Base-by-base conservation (phyloP, 2,888 invertebrate species). In the Eugnorisma glareosa region DNA sequence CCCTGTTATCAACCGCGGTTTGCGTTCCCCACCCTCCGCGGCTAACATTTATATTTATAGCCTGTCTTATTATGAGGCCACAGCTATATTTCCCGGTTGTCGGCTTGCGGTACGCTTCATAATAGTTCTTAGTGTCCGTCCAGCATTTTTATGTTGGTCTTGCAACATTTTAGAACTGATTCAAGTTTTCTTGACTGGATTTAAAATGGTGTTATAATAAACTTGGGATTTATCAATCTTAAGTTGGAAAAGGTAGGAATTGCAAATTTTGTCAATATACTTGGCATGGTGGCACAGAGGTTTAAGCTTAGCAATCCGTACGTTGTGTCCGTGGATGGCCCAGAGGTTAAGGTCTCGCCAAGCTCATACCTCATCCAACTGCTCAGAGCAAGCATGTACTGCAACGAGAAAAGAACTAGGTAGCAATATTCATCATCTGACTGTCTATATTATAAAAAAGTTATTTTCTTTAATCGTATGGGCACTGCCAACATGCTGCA, bases 31-130 rank as follows among this genome's bases (percentile, higher is more conserved):
- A 45, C 51, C 82, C 80, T 80, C 75, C 71, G 82, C 73, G 87
- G 89, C 88, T 91, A 91, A 91, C 92, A 90, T 88, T 75, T 87
- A 91, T 93, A 93, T 93, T 94, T 94, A 94, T 93, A 85, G 89
- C 91, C 91, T 86, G 91, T 91, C 92, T 90, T 90, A 91, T 91
- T 92, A 92, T 91, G 88, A 89, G 87, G 84, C 91, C 79, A 85
- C 83, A 72, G 84, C 87, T 85, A 90, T 89, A 92, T 91, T 89
- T 91, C 86, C 77, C 69, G 83, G 85, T 79, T 82, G 82, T 85
- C 79, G 81, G 85, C 89, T 89, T 88, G 86, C 83, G 80, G 84
- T 83, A 67, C 82, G 78, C 86, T 86, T 90, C 86, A 86, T 86
- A 89, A 87, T 88, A 89, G 88, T 88, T 84, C 87, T 87, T 75